Evolutionary conservation across 2,797 vertebrate species (phyloP), one percentile per base, ranked within the genome.

Genomic region (Halcyon leucocephala): DNA sequence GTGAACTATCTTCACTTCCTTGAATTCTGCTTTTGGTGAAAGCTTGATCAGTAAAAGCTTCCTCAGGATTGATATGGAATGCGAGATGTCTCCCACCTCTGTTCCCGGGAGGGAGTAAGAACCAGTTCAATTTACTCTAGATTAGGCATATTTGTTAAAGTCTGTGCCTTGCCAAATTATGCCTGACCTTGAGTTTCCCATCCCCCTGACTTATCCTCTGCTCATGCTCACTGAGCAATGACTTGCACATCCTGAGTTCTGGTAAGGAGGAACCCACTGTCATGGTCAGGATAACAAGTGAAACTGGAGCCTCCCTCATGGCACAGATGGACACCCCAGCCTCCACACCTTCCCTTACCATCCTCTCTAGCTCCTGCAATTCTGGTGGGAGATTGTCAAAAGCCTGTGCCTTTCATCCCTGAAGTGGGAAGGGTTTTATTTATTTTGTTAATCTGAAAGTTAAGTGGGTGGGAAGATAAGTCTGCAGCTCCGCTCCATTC

Each of bases 391-490:
- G 52, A 54, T 39, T 79, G 41, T 74, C 48, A 89, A 48, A 76
- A 86, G 48, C 90, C 46, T 20, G 24, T 90, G 86, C 73, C 44
- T 91, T 96, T 91, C 78, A 87, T 89, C 81, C 55, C 79, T 71
- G 31, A 64, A 92, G 92, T 77, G 78, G 89, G 93, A 92, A 82
- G 81, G 67, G 48, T 79, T 93, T 86, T 93, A 76, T 96, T 97
- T 94, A 79, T 92, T 95, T 95, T 86, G 86, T 82, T 96, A 94
- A 96, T 96, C 84, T 41, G 2, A 25, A 95, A 95, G 74, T 89
- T 70, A 82, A 96, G 96, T 89, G 92, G 93, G 92, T 87, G 86
- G 96, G 92, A 93, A 94, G 90, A 71, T 66, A 77, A 92, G 44
- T 78, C 37, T 14, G 70, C 74, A 89, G 79, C 78, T 70, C 70